These are phyloP conservation scores for Trididemnum nubilum DNA, from an alignment of 23 tunicate genomes.

Conservation along the genomic window DNA sequence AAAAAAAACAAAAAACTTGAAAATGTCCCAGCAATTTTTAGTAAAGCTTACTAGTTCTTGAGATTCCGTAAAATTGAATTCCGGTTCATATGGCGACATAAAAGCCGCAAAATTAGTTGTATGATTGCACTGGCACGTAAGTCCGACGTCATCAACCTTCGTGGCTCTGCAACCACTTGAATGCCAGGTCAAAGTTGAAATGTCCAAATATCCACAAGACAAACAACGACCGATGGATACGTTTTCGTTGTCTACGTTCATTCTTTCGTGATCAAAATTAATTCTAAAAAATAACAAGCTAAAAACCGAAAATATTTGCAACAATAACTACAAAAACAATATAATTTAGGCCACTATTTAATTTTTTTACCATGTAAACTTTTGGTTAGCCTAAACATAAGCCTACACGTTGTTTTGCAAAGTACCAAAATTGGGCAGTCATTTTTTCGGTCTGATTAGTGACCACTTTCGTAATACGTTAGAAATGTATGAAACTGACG, in stretches of 20 bases:
- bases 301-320: background rate
- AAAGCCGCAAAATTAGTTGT: slow-evolving; percentile 94
- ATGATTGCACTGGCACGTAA: slow-evolving; percentile 84
- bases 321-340: too few species aligned
- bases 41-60: slow-evolving; percentile 53
- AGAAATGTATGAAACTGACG: too few species aligned
- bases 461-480: too few species aligned
- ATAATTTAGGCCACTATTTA: background rate
- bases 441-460: too few species aligned
- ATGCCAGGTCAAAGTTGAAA: slow-evolving; percentile 38
- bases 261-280: slow-evolving; percentile 6
- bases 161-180: slow-evolving; percentile 47
- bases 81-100: slow-evolving; percentile 59
- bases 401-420: too few species aligned
- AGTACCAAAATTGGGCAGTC: too few species aligned
- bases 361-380: too few species aligned
- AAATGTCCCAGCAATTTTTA: too few species aligned
- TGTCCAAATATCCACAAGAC: slow-evolving; percentile 73
- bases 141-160: slow-evolving; percentile 50
- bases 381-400: too few species aligned
- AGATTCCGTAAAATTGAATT: slow-evolving; percentile 41
- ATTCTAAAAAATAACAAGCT: slow-evolving; percentile 10
- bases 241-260: too few species aligned
- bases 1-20: too few species aligned
- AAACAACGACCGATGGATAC: slow-evolving; percentile 50